Evolutionary conservation across 2,113 vertebrate species (phyloP), one percentile per base, ranked within the genome.

Genomic region (Puntigrus tetrazona): DNA sequence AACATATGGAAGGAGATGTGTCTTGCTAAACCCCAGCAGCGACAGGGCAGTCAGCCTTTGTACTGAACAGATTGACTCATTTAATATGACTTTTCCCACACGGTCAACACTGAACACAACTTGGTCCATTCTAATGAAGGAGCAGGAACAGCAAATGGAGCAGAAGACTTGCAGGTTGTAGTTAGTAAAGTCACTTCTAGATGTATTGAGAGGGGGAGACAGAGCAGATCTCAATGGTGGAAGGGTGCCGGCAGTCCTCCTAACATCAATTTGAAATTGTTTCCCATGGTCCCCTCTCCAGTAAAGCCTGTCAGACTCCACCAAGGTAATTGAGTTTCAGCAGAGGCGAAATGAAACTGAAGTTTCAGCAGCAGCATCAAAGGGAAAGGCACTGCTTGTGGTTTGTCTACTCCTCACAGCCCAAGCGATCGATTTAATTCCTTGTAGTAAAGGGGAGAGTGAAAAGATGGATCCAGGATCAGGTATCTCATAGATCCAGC

Each of bases 361-460:
- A 82, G 50, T 79, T 81, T 38, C 69, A 29, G 74, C 34, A 41
- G 78, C 47, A 78, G 84, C 79, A 76, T 87, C 86, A 86, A 83
- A 88, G 79, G 25, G 34, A 74, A 34, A 73, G 76, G 52, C 25
- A 36, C 78, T 76, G 78, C 41, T 63, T 83, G 74, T 22, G 22
- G 67, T 86, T 82, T 81, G 75, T 78, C 82, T 75, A 80, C 82
- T 73, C 41, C 67, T 16, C 73, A 85, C 77, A 50, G 16, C 57
- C 43, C 81, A 84, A 7, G n/a, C 45, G 61, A 88, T 86, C 83
- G 86, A 88, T 89, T 83, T 36, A 10, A n/a, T 65, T 70, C 70
- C 78, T 52, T 34, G 55, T 43, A 82, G 59, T 55, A n/a, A 31
- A 27, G 55, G 73, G 59, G 18, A 87, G 85, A 84, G 72, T 78